phyloP scores from a whole-genome alignment of 2,113 vertebrate genomes.

The Hystrix cristata region DNA sequence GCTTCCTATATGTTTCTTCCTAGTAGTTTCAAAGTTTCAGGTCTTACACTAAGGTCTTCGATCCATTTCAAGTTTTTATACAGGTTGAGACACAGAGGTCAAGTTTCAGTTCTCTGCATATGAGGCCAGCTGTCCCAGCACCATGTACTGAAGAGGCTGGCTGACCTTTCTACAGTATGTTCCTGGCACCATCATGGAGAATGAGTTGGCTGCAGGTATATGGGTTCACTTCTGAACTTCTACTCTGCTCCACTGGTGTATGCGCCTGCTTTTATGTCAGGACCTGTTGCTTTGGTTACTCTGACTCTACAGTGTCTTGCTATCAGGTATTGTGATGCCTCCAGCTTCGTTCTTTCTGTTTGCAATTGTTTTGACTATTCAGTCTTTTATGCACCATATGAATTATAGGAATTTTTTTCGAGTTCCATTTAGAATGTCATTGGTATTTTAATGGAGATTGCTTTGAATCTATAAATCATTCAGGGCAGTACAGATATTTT shows the following conservation, averaged over 20 bases:
- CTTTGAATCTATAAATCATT: not conserved
- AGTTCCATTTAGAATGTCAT: not conserved
- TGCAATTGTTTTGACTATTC: not conserved
- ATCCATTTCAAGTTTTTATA: not conserved
- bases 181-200: not conserved
- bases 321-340: not conserved
- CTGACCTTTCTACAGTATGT: not conserved
- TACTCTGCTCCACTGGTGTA: not conserved
- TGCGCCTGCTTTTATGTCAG: not conserved
- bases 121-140: not conserved
- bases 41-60: not conserved
- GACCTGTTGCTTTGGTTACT: not conserved
- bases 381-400: not conserved
- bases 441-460: not conserved
- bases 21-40: not conserved
- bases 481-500: not conserved
- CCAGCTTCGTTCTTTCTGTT: not conserved
- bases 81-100: not conserved
- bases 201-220: not conserved
- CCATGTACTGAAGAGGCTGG: not conserved
- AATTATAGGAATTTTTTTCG: not conserved
- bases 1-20: not conserved
- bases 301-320: not conserved
- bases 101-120: not conserved
- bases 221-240: not conserved